Evolutionary conservation across 2,888 invertebrate species (phyloP), one percentile per base, ranked within the genome.

Genomic region (Cryptus viduatorius): DNA sequence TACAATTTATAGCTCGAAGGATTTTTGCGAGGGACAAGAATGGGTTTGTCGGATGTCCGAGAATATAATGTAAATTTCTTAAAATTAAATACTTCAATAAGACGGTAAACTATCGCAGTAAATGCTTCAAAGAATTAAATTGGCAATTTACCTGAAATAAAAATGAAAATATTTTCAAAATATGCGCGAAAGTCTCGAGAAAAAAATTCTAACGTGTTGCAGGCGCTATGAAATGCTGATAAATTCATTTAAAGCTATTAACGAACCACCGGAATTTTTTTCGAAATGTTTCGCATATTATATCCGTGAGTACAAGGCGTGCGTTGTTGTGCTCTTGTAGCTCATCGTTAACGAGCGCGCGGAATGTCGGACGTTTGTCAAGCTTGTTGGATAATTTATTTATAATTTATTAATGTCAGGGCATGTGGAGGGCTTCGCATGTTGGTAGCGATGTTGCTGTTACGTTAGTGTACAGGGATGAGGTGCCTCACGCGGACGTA

Each of bases 401-500:
- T 73, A 73, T 61, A 61, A 73, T 48, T 73, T 31, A 31, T 61
- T 31, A 59, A 73, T 61, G 48, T 31, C 59, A 31, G 24, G 59
- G 24, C n/a, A 61, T 19, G 56, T 37, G 37, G 37, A 37, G 56
- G 48, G 29, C 16, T 46, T 61, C 31, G 61, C 59, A 24, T 19
- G 16, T 29, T 42, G 12, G 10, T n/a, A 19, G 37, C 37, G 16
- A 12, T 19, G 10, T 24, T 56, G 53, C n/a, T 31, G 31, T 69
- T 56, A 42, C 59, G 44, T 19, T 4, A 16, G 31, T 5, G 75
- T 48, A 61, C 29, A 48, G 48, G 46, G 46, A 48, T 16, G 72
- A 59, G 44, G 42, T 72, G 64, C 46, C 64, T 75, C 75, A 2
- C 48, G 24, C 29, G 75, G 31, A 64, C 75, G 61, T 75, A 75